A percentile compares a stretch with the other conserved stretches of the same genome.
These are phyloP conservation scores for Sinocyclocheilus anophthalmus DNA, from an alignment of 2,113 vertebrate species.

Conservation along the genomic window DNA sequence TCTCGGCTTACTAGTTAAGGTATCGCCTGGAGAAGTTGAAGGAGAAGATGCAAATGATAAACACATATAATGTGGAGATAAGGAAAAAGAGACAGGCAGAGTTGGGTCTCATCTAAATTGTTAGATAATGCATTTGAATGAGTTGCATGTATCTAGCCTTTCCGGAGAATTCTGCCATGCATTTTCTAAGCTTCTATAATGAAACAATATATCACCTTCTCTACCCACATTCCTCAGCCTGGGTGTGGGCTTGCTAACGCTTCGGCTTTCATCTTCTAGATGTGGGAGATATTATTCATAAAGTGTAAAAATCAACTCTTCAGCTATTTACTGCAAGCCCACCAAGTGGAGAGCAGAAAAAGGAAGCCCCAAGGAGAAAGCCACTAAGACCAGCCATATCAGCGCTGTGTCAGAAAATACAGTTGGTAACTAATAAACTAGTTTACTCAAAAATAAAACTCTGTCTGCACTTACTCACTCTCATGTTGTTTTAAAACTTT, in stretches of 20 bases:
- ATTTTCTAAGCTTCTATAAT: constrained; percentile 47
- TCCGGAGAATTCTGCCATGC: constrained; percentile 23
- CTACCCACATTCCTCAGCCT: constrained; percentile 45
- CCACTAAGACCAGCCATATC: neutral
- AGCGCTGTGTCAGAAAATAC: neutral
- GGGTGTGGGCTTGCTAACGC: constrained; percentile 36
- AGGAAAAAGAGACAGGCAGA: neutral
- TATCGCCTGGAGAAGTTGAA: neutral
- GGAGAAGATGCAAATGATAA: constrained; percentile 28
- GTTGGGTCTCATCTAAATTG: constrained; percentile 19
- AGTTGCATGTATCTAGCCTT: constrained; percentile 23
- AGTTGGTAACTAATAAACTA: neutral
- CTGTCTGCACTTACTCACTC: neutral
- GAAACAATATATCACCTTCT: constrained; percentile 55
- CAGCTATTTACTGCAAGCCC: constrained; percentile 31
- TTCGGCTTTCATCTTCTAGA: constrained; percentile 49
- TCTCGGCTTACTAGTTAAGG: neutral
- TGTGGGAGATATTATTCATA: constrained; percentile 54
- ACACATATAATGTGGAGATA: constrained; percentile 11
- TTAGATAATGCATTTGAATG: constrained; percentile 49
- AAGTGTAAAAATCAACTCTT: constrained; percentile 47
- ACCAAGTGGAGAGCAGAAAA: neutral
- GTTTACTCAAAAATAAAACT: neutral
- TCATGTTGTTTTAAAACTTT: neutral
- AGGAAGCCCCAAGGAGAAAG: neutral